Evolutionary conservation across 2,888 invertebrate species (phyloP).

Genomic region (Pseudolycoriella hygida): DNA sequence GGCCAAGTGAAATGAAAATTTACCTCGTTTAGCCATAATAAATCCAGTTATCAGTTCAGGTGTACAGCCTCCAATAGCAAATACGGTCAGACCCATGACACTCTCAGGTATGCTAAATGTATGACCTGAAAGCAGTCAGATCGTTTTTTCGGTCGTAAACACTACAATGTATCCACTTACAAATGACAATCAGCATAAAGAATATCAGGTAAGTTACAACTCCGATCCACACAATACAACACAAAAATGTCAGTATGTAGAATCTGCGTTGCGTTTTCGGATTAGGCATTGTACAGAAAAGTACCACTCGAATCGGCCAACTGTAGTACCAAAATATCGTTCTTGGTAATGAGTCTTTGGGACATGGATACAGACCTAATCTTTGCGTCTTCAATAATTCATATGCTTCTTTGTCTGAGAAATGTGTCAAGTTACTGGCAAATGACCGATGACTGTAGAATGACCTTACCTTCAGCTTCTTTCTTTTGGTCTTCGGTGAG

Average conservation of each 20-base stretch:
- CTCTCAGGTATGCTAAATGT: conserved; percentile 54
- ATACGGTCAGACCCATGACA: conserved; percentile 68
- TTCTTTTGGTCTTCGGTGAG: too few relatives aligned
- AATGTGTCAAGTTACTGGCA: too few relatives aligned
- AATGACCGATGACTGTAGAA: too few relatives aligned
- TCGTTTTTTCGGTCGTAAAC: neutral
- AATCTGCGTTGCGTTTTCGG: conserved; percentile 33
- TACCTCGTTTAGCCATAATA: conserved; percentile 65
- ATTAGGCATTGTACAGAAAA: conserved; percentile 49
- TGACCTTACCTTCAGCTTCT: too few relatives aligned
- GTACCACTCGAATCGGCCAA: conserved; percentile 45
- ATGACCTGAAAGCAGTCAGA: neutral
- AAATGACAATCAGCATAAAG: conserved; percentile 72
- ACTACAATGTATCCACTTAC: conserved; percentile 26
- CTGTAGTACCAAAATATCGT: conserved; percentile 39
- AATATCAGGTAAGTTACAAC: conserved; percentile 61
- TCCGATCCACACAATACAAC: conserved; percentile 70
- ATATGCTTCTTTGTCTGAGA: neutral
- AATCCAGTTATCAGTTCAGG: conserved; percentile 57
- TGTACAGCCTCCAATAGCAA: conserved; percentile 68
- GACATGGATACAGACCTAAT: conserved; percentile 4
- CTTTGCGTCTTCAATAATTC: neutral
- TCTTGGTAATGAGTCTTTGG: neutral
- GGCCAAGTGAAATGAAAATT: neutral
- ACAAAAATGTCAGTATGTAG: conserved; percentile 54